A percentile compares a stretch with the other conserved stretches of the same genome.
Conservation (phyloP, 1,140 invertebrate species). For the Helicoverpa armigera region DNA sequence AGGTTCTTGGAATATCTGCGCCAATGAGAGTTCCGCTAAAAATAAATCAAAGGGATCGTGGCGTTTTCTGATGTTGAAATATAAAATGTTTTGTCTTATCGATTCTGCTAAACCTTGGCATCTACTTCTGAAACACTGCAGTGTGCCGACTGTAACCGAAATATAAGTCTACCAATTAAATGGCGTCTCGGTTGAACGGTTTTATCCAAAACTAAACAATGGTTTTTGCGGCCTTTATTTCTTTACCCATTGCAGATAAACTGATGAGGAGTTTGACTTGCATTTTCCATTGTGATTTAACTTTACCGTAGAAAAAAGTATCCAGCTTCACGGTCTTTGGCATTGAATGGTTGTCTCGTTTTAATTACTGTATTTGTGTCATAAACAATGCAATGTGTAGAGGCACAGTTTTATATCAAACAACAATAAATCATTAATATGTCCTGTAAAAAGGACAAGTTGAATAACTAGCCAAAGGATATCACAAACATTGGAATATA, state of each 20-base stretch:
- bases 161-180: neutral
- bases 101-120: neutral
- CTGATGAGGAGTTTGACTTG: neutral
- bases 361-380: neutral
- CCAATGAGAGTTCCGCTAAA: too few species aligned
- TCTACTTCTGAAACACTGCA: neutral
- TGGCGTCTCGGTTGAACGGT: neutral
- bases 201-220: constrained; percentile 8
- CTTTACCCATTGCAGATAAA: neutral
- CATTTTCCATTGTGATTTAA: neutral
- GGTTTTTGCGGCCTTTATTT: neutral
- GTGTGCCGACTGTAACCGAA: neutral
- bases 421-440: neutral
- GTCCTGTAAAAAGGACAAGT: neutral
- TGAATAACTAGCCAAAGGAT: neutral
- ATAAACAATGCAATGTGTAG: neutral
- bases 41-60: too few species aligned
- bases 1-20: neutral
- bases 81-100: too few species aligned
- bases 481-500: neutral
- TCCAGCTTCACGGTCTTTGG: neutral
- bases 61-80: too few species aligned
- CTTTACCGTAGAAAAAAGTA: neutral
- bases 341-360: neutral
- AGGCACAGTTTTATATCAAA: neutral